Percentiles rank a stretch among this genome's conserved stretches.
phyloP scores from a whole-genome alignment of 1,140 invertebrate genomes.

The Rhizoglyphus robini region DNA sequence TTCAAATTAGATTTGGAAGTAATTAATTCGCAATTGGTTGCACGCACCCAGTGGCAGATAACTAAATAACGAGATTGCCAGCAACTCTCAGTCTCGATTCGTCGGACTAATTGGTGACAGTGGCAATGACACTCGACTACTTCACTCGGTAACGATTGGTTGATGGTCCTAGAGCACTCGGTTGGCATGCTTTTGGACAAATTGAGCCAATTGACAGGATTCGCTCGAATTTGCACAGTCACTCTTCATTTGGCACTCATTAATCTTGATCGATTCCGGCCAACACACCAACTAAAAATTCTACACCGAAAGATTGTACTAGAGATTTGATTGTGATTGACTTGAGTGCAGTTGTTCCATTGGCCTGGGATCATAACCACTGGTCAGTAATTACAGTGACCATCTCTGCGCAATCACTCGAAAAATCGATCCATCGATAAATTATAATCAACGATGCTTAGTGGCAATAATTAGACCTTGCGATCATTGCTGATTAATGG shows the following conservation, averaged over 20 bases:
- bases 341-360: no score
- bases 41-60: not conserved
- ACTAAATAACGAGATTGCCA: not conserved
- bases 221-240: conserved; percentile 1
- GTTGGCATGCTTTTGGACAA: not conserved
- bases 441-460: no score
- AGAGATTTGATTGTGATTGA: no score
- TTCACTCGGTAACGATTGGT: not conserved
- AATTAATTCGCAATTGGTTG: conserved; percentile 9
- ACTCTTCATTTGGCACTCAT: conserved; percentile 7
- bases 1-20: conserved; percentile 5
- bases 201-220: conserved; percentile 3
- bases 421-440: no score
- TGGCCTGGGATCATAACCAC: no score
- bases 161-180: no score
- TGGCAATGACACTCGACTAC: not conserved
- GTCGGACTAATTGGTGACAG: not conserved
- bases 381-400: no score
- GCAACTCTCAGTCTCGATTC: not conserved
- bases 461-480: no score
- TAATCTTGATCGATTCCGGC: conserved; percentile 9
- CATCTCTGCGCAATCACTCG: no score
- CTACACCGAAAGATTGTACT: not conserved
- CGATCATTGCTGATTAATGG: no score
- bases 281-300: not conserved